phyloP scores from a whole-genome alignment of 2,888 invertebrate genomes.

The Scelioninae gen. 1 region DNA sequence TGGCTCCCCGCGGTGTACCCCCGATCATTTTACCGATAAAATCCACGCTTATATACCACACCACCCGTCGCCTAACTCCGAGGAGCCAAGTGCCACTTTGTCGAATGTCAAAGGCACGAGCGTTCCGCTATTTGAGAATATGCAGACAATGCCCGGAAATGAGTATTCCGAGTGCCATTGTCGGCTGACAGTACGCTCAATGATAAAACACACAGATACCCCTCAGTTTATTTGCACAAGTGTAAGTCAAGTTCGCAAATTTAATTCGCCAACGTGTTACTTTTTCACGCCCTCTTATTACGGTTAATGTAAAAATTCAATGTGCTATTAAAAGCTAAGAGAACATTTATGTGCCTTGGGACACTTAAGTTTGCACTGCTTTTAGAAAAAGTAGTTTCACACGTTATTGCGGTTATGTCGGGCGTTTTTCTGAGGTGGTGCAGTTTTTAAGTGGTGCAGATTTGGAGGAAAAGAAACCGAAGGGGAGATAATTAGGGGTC shows the following conservation, averaged over 20 bases:
- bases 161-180: conserved; percentile 45
- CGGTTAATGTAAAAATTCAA: no score
- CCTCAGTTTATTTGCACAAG: background rate
- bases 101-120: conserved; percentile 51
- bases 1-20: background rate
- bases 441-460: no score
- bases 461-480: no score
- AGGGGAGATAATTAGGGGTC: no score
- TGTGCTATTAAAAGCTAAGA: no score
- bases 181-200: conserved; percentile 19
- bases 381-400: no score
- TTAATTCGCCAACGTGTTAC: conserved; percentile 14
- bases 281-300: no score
- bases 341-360: no score
- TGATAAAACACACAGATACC: conserved; percentile 22
- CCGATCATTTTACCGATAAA: conserved; percentile 39
- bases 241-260: conserved; percentile 20
- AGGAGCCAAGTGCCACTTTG: conserved; percentile 46
- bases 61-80: background rate
- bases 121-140: conserved; percentile 21
- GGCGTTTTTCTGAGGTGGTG: no score
- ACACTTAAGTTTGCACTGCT: no score
- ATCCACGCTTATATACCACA: conserved; percentile 20
- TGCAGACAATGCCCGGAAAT: conserved; percentile 48
- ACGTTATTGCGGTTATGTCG: no score